Conservation (phyloP, 2,797 vertebrate species). For the Galago senegalensis region DNA sequence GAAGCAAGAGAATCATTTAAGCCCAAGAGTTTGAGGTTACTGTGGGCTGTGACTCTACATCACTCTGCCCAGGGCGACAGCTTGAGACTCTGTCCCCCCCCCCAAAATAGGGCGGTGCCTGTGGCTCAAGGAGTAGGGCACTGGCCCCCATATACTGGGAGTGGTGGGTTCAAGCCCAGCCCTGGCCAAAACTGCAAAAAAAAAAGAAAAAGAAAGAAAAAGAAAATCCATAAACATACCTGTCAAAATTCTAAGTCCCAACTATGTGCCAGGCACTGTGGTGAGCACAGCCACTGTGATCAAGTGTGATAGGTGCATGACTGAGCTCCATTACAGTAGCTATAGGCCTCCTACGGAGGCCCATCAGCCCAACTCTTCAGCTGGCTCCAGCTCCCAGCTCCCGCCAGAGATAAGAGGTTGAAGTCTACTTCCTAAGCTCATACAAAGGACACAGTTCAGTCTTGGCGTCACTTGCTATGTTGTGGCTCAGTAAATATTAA, state of each 20-base stretch:
- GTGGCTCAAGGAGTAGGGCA: no score
- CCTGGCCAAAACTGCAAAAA: no score
- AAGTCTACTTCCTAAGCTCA: constrained; percentile 69
- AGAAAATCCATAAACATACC: constrained; percentile 36
- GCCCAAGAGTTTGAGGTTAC: no score
- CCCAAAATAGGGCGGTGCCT: no score
- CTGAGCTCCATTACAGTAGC: background rate
- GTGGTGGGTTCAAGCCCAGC: no score
- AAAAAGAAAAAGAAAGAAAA: no score
- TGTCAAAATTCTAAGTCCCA: constrained; percentile 14
- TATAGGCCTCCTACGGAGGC: background rate
- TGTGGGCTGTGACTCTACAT: no score
- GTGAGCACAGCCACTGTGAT: background rate
- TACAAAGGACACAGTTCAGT: constrained; percentile 70
- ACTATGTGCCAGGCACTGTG: background rate
- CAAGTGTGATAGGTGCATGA: background rate
- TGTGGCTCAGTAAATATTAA: constrained; percentile 81
- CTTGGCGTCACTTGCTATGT: constrained; percentile 57
- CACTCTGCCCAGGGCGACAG: no score
- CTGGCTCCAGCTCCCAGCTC: background rate
- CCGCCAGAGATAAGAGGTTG: constrained; percentile 45
- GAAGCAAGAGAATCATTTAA: no score
- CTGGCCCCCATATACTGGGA: no score
- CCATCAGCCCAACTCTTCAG: background rate
- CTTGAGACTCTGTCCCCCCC: no score